phyloP scores from a whole-genome alignment of 2,113 vertebrate species.

The Oenanthe oenanthe region DNA sequence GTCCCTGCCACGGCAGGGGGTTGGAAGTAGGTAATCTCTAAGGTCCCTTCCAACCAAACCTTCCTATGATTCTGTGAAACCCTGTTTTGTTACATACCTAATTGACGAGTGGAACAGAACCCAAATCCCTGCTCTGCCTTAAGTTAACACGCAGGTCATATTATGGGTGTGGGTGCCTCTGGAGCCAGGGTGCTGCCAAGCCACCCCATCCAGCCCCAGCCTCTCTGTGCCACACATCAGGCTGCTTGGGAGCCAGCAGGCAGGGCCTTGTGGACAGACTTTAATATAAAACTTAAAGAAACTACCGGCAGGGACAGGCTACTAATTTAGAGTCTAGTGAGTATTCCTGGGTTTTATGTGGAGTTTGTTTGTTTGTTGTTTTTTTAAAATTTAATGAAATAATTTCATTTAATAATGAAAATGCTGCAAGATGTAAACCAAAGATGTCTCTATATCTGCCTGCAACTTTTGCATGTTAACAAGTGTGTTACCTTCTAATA shows the following conservation, averaged over 20 bases:
- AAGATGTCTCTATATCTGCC: neutral
- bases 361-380: neutral
- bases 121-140: neutral
- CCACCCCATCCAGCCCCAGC: neutral
- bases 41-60: neutral
- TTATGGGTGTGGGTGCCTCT: neutral
- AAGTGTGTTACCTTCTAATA: neutral
- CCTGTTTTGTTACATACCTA: neutral
- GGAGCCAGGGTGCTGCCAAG: neutral
- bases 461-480: neutral
- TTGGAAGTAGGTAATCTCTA: neutral
- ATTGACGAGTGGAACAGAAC: fast-evolving
- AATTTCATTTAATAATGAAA: neutral
- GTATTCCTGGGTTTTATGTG: neutral
- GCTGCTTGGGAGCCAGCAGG: neutral
- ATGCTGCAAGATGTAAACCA: neutral
- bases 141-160: neutral
- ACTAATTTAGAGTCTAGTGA: neutral
- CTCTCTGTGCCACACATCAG: fast-evolving
- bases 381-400: neutral
- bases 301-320: neutral
- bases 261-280: neutral
- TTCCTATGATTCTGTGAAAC: neutral
- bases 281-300: neutral
- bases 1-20: neutral